Base-by-base conservation (phyloP, 2,888 invertebrate genomes). In the Ametastegia equiseti region DNA sequence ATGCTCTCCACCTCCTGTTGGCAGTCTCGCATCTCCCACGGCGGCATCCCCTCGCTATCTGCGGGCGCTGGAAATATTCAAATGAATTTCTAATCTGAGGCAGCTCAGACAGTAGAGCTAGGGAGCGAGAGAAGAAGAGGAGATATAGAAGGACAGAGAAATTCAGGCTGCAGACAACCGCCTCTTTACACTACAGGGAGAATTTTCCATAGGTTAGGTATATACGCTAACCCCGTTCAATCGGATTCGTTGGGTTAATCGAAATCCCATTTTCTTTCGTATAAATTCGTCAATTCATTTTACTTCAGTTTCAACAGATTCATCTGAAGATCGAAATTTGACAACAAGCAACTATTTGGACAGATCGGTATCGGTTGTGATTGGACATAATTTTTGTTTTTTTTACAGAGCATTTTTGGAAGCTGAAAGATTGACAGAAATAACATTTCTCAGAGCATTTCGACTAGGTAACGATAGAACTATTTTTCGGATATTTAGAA, bases 51-150 rank as follows among this genome's bases (percentile, higher is more conserved):
- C 60, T 81, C 83, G 84, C 84, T 87, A 89, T 89, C 88, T 88
- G 84, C 86, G 84, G 85, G 85, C 86, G 89, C 88, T 89, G 90
- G 90, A 92, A 92, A 92, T 92, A 92, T 92, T 92, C 92, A 92
- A 92, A 92, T 92, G 92, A 92, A 92, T 92, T 92, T 92, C 92
- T 92, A 92, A 92, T 92, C 92, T 92, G 88, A 86, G 86, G 85
- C 83, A 87, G 86, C 85, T 86, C 87, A 88, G 88, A 87, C 83
- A 86, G 81, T 81, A 71, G 79, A 81, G 83, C 73, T 81, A 80
- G 82, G 81, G 83, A 82, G 84, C 81, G 82, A 80, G 78, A 77
- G 81, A 67, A 67, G 82, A 83, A 81, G 82, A 81, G 77, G 78
- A 65, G 77, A 33, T 75, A 80, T 79, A 54, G 77, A 71, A 84